A percentile compares a stretch with the other conserved stretches of the same genome.
phyloP scores from a whole-genome alignment of 2,888 invertebrate species.

The Drosophila nigritarsus region DNA sequence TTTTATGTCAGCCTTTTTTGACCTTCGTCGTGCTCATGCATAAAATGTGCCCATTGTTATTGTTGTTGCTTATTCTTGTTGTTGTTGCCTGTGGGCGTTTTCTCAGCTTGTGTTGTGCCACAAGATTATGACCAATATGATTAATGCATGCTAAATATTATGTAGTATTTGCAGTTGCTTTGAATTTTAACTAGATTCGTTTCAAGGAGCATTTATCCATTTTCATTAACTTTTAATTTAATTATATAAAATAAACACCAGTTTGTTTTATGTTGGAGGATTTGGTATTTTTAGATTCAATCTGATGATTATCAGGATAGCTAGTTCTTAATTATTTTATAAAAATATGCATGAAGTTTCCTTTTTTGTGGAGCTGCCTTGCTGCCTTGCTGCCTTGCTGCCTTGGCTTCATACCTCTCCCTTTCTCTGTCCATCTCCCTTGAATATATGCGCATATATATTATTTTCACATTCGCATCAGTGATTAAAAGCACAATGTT shows the following conservation, averaged over 20 bases:
- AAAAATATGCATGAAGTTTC: too few relatives aligned
- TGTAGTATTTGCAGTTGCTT: slow-evolving; percentile 3
- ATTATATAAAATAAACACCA: too few relatives aligned
- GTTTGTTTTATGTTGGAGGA: background rate
- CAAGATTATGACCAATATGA: slow-evolving; percentile 39
- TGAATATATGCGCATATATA: background rate
- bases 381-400: background rate
- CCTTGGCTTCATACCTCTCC: background rate
- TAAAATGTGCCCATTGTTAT: slow-evolving; percentile 42
- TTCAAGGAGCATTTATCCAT: background rate
- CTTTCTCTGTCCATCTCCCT: background rate
- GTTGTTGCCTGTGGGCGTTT: slow-evolving; percentile 10
- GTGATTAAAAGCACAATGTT: background rate
- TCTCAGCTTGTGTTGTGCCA: slow-evolving; percentile 9
- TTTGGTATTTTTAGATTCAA: background rate
- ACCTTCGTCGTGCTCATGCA: slow-evolving; percentile 68
- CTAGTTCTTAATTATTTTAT: background rate
- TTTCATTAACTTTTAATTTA: background rate
- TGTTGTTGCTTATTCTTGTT: slow-evolving; percentile 19
- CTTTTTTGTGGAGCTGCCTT: background rate
- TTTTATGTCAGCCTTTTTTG: slow-evolving; percentile 50
- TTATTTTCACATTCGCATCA: background rate
- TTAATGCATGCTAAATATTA: slow-evolving; percentile 33
- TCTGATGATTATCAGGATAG: background rate
- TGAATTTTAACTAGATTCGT: background rate